Conservation (phyloP, 2,797 vertebrate species). For the Vultur gryphus region DNA sequence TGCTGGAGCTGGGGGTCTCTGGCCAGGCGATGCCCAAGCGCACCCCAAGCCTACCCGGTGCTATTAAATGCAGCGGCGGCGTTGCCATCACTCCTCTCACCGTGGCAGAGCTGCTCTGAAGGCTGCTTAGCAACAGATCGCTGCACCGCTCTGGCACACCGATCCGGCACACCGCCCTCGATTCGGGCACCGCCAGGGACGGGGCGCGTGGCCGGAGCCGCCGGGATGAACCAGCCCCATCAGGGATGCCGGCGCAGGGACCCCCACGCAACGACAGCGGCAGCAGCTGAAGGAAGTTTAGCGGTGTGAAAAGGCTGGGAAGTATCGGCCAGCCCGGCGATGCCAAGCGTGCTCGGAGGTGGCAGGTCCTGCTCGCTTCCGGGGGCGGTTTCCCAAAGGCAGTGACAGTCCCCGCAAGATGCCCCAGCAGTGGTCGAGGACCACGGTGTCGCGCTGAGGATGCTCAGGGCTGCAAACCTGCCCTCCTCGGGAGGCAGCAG, state of each 20-base stretch:
- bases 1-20: background rate
- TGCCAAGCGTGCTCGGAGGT: background rate
- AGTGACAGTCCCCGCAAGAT: background rate
- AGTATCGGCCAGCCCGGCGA: fast-evolving
- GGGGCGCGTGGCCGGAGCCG: fast-evolving
- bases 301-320: fast-evolving
- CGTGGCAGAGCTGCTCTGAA: background rate
- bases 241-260: fast-evolving
- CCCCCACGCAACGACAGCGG: fast-evolving
- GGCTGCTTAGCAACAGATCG: slow-evolving; percentile 19
- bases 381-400: background rate
- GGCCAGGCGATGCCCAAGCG: background rate
- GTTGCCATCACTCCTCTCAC: background rate
- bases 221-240: background rate
- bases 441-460: fast-evolving
- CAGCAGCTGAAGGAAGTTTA: background rate
- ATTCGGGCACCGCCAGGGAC: background rate
- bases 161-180: background rate
- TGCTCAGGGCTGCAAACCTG: background rate
- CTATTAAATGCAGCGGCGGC: background rate
- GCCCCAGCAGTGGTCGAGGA: background rate
- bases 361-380: background rate
- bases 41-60: background rate
- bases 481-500: no score
- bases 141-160: background rate